phyloP scores from a whole-genome alignment of 2,797 vertebrate genomes.

The Chloroceryle amazona region DNA sequence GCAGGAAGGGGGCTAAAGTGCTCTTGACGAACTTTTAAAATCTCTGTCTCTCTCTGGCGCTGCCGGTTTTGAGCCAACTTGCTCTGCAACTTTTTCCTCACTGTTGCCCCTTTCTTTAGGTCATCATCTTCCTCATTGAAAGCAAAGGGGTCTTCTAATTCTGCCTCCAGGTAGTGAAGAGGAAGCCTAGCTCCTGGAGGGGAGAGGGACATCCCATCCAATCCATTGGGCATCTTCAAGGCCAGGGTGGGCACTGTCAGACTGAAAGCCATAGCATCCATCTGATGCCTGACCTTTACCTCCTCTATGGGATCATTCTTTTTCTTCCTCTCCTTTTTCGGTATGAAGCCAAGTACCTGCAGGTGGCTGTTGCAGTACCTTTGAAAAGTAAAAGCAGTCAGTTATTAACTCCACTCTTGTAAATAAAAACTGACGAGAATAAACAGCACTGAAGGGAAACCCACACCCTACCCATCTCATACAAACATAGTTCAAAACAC shows the following conservation, averaged over 20 bases:
- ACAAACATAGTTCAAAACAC: not conserved
- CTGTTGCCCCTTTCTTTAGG: conserved; percentile 88
- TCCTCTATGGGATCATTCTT: conserved; percentile 96
- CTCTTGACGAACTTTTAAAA: conserved; percentile 91
- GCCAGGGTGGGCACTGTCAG: conserved; percentile 95
- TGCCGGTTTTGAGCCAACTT: conserved; percentile 92
- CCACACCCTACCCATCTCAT: not conserved
- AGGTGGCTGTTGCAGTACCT: conserved; percentile 99
- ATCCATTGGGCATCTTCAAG: conserved; percentile 94
- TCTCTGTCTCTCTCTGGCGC: conserved; percentile 88
- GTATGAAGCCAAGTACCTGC: conserved; percentile 99
- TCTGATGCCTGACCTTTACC: conserved; percentile 91
- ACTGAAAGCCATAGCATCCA: conserved; percentile 97
- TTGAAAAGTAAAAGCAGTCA: conserved; percentile 54
- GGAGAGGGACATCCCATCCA: conserved; percentile 93
- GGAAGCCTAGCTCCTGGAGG: conserved; percentile 92
- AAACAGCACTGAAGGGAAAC: not conserved
- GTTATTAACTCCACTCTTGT: not conserved
- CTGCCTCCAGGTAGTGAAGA: conserved; percentile 90
- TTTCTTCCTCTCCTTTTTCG: conserved; percentile 99
- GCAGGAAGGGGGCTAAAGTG: conserved; percentile 94
- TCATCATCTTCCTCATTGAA: conserved; percentile 95
- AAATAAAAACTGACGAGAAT: not conserved
- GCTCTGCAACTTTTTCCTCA: conserved; percentile 94
- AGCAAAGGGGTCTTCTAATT: conserved; percentile 96